Percentiles rank a stretch among this genome's conserved stretches.
These are phyloP conservation scores for Muscina levida DNA, from an alignment of 2,888 invertebrate species.

Conservation along the genomic window DNA sequence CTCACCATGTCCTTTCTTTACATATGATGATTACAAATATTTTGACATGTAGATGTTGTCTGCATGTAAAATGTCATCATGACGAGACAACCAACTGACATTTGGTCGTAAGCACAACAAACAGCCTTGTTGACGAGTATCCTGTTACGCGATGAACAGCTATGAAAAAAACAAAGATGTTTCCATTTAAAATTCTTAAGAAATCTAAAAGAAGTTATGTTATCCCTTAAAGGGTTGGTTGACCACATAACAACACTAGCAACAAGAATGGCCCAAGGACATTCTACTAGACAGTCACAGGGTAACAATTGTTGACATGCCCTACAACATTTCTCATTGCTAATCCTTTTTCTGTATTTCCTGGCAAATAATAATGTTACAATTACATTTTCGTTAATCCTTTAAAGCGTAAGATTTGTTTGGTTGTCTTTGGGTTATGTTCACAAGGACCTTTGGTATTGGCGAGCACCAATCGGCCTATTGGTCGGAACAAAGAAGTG, in stretches of 20 bases:
- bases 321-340: not conserved
- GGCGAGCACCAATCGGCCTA: no score
- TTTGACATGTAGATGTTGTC: constrained; percentile 5
- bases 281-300: not conserved
- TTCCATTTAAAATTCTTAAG: not conserved
- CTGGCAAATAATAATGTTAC: not conserved
- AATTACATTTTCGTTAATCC: constrained; percentile 20
- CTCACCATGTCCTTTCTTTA: constrained; percentile 1
- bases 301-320: not conserved
- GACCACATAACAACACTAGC: constrained; percentile 18
- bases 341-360: no score
- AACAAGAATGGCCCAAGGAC: constrained; percentile 1
- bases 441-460: no score
- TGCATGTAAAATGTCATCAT: constrained; percentile 13
- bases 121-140: not conserved
- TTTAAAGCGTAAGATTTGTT: constrained; percentile 29
- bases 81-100: not conserved
- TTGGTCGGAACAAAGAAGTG: constrained; percentile 4
- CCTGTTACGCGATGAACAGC: not conserved
- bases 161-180: not conserved
- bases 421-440: not conserved
- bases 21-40: constrained; percentile 17
- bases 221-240: constrained; percentile 27
- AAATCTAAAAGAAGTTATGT: not conserved
- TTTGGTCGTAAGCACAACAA: not conserved